Evolutionary conservation across 2,888 invertebrate species (phyloP), one percentile per base, ranked within the genome.

Genomic region (Lymantria monacha): DNA sequence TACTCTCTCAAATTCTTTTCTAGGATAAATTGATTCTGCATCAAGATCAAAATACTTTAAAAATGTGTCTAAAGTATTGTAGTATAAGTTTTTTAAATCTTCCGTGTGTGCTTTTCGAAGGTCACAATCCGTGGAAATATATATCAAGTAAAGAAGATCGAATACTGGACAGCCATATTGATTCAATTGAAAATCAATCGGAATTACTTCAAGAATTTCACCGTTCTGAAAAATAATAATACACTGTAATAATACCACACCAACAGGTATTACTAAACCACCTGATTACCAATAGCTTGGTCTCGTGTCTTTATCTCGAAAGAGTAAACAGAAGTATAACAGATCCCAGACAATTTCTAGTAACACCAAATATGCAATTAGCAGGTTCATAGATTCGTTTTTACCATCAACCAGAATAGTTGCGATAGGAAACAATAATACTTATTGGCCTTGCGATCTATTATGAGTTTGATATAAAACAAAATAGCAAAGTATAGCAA

Each of bases 141-240:
- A 71, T 9, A 83, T 69, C 44, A 84, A 78, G 44, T 71, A 79
- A 0, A 81, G 9, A 1, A 84, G 61, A 43, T 84, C 84, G 9
- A 64, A 40, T 0, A 80, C 44, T 0, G 80, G 81, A 46, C 66
- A 69, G 1, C 81, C 81, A 47, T 67, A 76, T 57, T 70, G 55
- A 0, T 73, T 48, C 0, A 78, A 37, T 45, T 84, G 83, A 40
- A 72, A 84, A 52, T 84, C 84, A 0, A 79, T 62, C 30, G 72
- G 61, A 33, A 80, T 63, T 0, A 79, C 63, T 48, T 81, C 74
- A 0, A 50, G 48, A 22, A 72, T 51, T 46, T 65, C 61, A n/a
- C 69, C 74, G 7, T 79, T 50, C 82, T 83, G 66, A 22, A 43
- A 66, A 68, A 49, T 48, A 15, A 50, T 33, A 43, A 38, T 38